Evolutionary conservation across 2,888 invertebrate genomes (phyloP).

Genomic region (Agonum fuliginosum): DNA sequence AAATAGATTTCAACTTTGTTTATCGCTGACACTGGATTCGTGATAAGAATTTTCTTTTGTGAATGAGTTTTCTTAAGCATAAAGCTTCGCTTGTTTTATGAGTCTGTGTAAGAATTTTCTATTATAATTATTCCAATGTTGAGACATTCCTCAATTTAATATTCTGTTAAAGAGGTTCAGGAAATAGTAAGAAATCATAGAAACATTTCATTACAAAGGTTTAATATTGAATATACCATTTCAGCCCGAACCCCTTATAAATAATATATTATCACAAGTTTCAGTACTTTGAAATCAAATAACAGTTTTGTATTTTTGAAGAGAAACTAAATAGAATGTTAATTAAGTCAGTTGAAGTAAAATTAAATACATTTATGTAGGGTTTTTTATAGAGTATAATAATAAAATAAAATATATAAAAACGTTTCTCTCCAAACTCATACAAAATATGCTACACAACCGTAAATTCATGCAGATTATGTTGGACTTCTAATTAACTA

Average conservation of each 20-base stretch:
- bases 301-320: conserved; percentile 57
- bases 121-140: too few relatives aligned
- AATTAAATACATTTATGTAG: conserved; percentile 40
- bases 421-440: conserved; percentile 53
- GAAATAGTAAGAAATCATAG: not conserved
- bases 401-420: conserved; percentile 31
- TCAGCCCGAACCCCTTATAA: conserved; percentile 60
- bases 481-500: conserved; percentile 47
- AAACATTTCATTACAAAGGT: conserved; percentile 49
- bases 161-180: too few relatives aligned
- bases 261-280: conserved; percentile 60
- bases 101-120: too few relatives aligned
- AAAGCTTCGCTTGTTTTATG: too few relatives aligned
- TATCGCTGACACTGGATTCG: too few relatives aligned
- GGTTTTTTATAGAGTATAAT: conserved; percentile 43
- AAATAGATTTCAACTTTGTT: too few relatives aligned
- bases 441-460: conserved; percentile 59
- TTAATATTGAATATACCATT: conserved; percentile 59
- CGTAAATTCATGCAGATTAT: conserved; percentile 51
- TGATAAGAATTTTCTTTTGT: not conserved
- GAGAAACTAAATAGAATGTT: conserved; percentile 46
- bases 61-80: too few relatives aligned
- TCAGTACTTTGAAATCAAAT: conserved; percentile 60
- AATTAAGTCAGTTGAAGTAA: conserved; percentile 33
- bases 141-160: too few relatives aligned